Evolutionary conservation across 2,113 vertebrate species (phyloP), one percentile per base, ranked within the genome.

Genomic region (Odontophorus gujanensis): DNA sequence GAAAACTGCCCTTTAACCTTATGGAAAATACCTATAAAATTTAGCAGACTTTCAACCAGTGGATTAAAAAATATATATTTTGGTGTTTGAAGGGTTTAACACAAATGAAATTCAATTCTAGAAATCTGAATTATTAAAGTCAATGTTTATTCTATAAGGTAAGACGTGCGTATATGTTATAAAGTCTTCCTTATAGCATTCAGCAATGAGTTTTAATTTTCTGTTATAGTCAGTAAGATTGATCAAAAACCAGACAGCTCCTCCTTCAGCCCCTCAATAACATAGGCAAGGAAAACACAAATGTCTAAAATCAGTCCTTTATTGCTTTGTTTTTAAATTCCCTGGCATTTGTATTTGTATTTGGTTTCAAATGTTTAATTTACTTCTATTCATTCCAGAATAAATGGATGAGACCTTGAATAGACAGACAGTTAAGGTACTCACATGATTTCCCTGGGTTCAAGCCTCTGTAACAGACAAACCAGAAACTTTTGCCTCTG

Each of bases 401-500:
- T 47, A 87, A 95, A 75, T 75, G 83, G 51, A 74, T 59, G 61
- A 81, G 61, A 92, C 61, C 83, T 86, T 78, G 81, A 92, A 58
- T 6, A 86, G 69, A 38, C 36, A 80, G 63, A 36, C 7, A 1
- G 57, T 47, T 86, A 42, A 84, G 51, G 45, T 55, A 59, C 67
- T 69, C 45, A 68, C 48, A 50, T 2, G 45, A 81, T n/a, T 86
- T 86, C 24, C 61, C 42, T 63, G 69, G 69, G 81, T 89, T 95
- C 81, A 92, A 14, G 32, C 42, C 61, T 86, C 28, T 0, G 63
- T 11, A 84, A 32, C 4, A 93, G 66, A 89, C 34, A 92, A 93
- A 79, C 58, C 32, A 89, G 67, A 82, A 95, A 84, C 65, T 89
- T 84, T 81, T 78, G 81, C 91, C 91, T 59, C 47, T 89, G 91